These are phyloP conservation scores for Troides helena DNA, from an alignment of 2,888 invertebrate genomes.

Conservation along the genomic window DNA sequence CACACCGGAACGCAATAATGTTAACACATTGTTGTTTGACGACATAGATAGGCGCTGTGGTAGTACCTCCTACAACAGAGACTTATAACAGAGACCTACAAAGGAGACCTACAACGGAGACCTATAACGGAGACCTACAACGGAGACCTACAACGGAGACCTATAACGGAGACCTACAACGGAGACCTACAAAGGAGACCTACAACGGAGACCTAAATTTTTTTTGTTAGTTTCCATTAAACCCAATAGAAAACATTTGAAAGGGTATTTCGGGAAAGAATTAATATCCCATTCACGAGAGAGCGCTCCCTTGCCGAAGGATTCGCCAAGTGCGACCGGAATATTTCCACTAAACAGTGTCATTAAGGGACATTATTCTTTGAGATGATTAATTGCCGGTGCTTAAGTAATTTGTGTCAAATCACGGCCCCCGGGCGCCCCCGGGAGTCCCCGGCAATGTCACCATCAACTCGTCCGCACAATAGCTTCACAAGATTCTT, in stretches of 20 bases:
- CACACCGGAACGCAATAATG: too few species aligned
- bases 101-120: too few species aligned
- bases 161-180: too few species aligned
- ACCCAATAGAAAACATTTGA: background rate
- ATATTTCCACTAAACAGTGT: constrained; percentile 19
- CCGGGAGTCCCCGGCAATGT: background rate
- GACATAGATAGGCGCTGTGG: too few species aligned
- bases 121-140: too few species aligned
- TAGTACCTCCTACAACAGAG: too few species aligned
- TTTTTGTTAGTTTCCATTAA: too few species aligned
- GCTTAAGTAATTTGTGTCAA: constrained; percentile 18
- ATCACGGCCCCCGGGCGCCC: background rate
- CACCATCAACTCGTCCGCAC: background rate
- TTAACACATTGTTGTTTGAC: too few species aligned
- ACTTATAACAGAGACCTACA: too few species aligned
- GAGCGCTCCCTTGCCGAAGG: constrained; percentile 1
- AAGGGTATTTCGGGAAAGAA: background rate
- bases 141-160: too few species aligned
- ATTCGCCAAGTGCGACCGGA: constrained; percentile 12
- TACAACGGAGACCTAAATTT: too few species aligned
- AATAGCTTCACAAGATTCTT: background rate
- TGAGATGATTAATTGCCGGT: constrained; percentile 26
- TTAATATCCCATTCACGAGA: background rate
- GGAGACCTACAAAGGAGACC: too few species aligned
- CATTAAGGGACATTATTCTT: constrained; percentile 21